A percentile compares a stretch with the other conserved stretches of the same genome.
Conservation (phyloP, 1,140 invertebrate genomes). For the Coptotermes formosanus region DNA sequence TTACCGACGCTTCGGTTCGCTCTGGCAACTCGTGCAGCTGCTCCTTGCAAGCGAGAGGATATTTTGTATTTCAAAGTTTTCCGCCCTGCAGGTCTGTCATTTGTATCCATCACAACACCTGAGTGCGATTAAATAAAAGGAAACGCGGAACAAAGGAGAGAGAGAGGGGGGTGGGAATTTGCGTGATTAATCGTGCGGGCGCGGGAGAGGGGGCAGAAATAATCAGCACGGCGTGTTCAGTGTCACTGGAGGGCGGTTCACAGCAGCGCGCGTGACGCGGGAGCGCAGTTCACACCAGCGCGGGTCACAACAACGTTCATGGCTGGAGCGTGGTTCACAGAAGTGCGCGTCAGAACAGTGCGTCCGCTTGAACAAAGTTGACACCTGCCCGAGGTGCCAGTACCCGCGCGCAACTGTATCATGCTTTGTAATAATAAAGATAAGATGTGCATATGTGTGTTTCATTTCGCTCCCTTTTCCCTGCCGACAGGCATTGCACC, state of each 20-base stretch:
- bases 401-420: not conserved
- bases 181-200: constrained; percentile 13
- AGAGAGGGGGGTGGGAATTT: not conserved
- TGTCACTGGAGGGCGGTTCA: not conserved
- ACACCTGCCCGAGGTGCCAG: not conserved
- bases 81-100: not conserved
- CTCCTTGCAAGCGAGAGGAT: not conserved
- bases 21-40: not conserved
- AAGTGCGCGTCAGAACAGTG: not conserved
- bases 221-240: not conserved
- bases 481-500: too few species aligned
- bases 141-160: not conserved
- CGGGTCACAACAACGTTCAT: too few species aligned
- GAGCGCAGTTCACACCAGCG: too few species aligned
- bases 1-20: not conserved
- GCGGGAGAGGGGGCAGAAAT: not conserved
- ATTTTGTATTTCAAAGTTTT: not conserved
- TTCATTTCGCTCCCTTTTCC: too few species aligned
- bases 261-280: not conserved
- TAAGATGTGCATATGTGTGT: not conserved
- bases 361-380: not conserved
- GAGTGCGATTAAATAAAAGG: constrained; percentile 4
- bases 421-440: not conserved
- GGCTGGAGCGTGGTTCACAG: too few species aligned
- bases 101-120: constrained; percentile 1